Percentiles rank a stretch among this genome's conserved stretches.
phyloP scores from a whole-genome alignment of 2,113 vertebrate species.

The Brachyistius frenatus region DNA sequence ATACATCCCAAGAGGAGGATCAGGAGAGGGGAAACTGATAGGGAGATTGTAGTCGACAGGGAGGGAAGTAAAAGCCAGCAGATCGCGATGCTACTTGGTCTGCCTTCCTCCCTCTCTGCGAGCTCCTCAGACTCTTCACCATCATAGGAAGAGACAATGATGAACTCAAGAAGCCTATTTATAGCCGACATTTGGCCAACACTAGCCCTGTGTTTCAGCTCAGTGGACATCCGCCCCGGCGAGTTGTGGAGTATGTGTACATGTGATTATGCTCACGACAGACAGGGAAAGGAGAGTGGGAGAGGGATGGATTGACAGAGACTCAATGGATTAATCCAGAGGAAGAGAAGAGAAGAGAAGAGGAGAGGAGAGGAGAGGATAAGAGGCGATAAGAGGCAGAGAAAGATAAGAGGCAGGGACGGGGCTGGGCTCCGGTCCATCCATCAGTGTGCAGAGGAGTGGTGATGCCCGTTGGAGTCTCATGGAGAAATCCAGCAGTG shows the following conservation, averaged over 20 bases:
- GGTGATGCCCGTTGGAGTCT: slow-evolving; percentile 41
- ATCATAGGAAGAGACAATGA: slow-evolving; percentile 78
- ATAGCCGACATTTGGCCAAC: slow-evolving; percentile 72
- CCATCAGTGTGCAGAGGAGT: slow-evolving; percentile 42
- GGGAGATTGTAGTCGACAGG: slow-evolving; percentile 26
- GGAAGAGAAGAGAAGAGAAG: slow-evolving; percentile 43
- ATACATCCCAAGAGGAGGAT: slow-evolving; percentile 20
- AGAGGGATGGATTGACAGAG: slow-evolving; percentile 48
- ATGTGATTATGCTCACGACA: slow-evolving; percentile 60
- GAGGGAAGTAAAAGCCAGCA: slow-evolving; percentile 26
- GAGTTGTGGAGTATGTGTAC: slow-evolving; percentile 47
- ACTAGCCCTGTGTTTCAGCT: slow-evolving; percentile 72
- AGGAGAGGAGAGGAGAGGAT: slow-evolving; percentile 44
- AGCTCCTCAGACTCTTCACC: slow-evolving; percentile 70
- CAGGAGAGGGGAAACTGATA: slow-evolving; percentile 48
- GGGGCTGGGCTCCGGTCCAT: slow-evolving; percentile 61
- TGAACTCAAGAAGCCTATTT: slow-evolving; percentile 79
- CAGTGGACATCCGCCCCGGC: slow-evolving; percentile 69
- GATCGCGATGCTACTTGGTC: slow-evolving; percentile 64
- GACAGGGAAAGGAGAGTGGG: slow-evolving; percentile 42
- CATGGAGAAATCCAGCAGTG: slow-evolving; percentile 43
- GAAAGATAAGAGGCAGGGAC: slow-evolving; percentile 48
- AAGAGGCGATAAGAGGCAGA: slow-evolving; percentile 21
- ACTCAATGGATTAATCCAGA: slow-evolving; percentile 65
- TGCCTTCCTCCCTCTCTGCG: slow-evolving; percentile 41